Percentiles rank a stretch among this genome's conserved stretches.
Evolutionary conservation across 1,140 invertebrate genomes (phyloP).

Genomic region (Drosophila gunungcola): DNA sequence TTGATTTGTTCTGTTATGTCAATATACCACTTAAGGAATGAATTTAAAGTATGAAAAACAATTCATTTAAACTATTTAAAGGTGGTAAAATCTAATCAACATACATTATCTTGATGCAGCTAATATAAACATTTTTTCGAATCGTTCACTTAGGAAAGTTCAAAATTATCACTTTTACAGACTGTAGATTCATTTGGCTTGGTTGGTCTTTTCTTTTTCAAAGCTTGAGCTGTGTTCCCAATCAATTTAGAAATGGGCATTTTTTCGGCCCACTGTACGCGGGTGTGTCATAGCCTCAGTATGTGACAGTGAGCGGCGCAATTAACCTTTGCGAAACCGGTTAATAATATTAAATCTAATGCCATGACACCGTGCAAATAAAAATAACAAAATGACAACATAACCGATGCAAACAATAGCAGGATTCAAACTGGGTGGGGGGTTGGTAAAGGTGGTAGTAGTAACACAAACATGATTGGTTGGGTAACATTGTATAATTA

Average conservation of each 20-base stretch:
- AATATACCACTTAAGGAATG: no score
- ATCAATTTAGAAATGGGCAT: no score
- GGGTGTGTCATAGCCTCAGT: slow-evolving; percentile 29
- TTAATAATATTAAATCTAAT: slow-evolving; percentile 29
- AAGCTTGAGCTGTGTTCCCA: no score
- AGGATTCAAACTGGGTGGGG: neutral
- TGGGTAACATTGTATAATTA: slow-evolving; percentile 30
- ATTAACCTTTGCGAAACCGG: slow-evolving; percentile 53
- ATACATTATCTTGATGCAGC: no score
- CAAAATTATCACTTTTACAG: slow-evolving; percentile 8
- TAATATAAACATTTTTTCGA: neutral
- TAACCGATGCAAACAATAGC: slow-evolving; percentile 23
- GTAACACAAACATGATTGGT: slow-evolving; percentile 7
- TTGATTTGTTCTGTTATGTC: no score
- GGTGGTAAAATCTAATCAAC: no score
- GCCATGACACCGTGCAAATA: slow-evolving; percentile 27
- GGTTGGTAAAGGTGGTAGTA: no score
- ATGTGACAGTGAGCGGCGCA: slow-evolving; percentile 15
- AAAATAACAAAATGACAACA: slow-evolving; percentile 44
- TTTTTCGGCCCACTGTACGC: slow-evolving; percentile 17
- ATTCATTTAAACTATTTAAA: no score
- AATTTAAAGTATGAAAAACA: no score
- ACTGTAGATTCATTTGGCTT: neutral
- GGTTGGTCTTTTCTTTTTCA: neutral
- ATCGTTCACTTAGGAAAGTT: neutral